Conservation (phyloP, 2,797 vertebrate species). For the Anas georgica region DNA sequence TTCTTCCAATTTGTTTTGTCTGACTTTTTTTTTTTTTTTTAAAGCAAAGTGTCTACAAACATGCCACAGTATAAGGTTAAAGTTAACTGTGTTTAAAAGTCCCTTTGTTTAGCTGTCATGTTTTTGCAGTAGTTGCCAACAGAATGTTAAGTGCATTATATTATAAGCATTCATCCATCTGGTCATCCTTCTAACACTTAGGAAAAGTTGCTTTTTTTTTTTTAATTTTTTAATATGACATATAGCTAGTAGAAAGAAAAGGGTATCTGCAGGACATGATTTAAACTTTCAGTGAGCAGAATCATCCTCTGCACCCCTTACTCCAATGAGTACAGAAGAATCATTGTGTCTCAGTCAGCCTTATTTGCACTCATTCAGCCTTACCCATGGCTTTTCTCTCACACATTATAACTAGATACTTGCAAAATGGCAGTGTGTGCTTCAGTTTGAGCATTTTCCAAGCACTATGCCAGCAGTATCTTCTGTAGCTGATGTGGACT, state of each 20-base stretch:
- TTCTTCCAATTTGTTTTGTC: background rate
- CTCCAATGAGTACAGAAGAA: rapidly evolving
- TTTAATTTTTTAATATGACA: background rate
- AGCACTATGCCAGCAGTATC: background rate
- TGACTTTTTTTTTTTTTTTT: background rate
- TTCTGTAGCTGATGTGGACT: background rate
- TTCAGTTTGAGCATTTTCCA: background rate
- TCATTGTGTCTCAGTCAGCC: background rate
- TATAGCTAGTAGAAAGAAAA: background rate
- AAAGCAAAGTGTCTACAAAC: background rate
- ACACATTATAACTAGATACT: background rate
- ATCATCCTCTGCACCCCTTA: background rate
- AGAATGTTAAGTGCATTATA: background rate
- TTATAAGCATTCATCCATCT: background rate
- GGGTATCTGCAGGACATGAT: background rate
- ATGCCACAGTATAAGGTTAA: background rate
- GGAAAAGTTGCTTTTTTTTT: rapidly evolving
- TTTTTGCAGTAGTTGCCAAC: background rate
- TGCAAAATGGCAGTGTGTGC: background rate
- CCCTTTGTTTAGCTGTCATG: background rate
- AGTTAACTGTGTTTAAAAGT: background rate
- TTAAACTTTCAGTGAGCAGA: background rate
- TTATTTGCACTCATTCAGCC: background rate
- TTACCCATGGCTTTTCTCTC: background rate
- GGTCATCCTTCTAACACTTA: background rate